Conservation (phyloP, 2,113 vertebrate genomes). For the Bujurquina vittata region DNA sequence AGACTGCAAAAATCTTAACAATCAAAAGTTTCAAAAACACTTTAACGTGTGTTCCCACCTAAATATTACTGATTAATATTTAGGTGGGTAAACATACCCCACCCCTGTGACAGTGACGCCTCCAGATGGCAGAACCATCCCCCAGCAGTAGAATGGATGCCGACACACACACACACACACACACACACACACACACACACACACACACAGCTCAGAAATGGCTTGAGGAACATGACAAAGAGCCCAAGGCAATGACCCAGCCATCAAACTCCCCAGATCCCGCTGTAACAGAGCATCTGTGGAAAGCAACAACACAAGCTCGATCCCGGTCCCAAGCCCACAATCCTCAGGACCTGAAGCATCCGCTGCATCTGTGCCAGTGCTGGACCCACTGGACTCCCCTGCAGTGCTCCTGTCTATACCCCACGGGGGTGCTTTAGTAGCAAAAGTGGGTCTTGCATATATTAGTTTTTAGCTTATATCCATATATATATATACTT, state of each 20-base stretch:
- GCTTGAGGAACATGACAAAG: neutral
- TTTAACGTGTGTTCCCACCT: neutral
- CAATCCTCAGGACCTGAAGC: neutral
- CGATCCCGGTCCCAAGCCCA: neutral
- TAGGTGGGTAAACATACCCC: neutral
- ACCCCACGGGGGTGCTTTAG: neutral
- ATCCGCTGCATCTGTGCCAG: neutral
- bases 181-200: neutral
- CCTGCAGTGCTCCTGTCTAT: too few relatives aligned
- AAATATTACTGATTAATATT: neutral
- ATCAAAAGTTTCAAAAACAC: neutral
- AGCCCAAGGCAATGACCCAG: constrained; percentile 1
- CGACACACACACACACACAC: neutral
- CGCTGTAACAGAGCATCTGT: neutral
- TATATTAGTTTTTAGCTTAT: too few relatives aligned
- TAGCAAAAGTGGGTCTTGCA: too few relatives aligned
- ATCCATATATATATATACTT: too few relatives aligned
- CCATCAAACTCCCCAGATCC: neutral
- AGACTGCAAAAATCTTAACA: neutral
- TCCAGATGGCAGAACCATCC: neutral
- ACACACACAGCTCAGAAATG: neutral
- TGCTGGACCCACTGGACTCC: neutral
- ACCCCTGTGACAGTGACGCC: neutral
- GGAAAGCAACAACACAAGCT: neutral
- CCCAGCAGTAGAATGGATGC: neutral